These are phyloP conservation scores for Hemicordylus capensis DNA, from an alignment of 2,113 vertebrate genomes.

Conservation along the genomic window DNA sequence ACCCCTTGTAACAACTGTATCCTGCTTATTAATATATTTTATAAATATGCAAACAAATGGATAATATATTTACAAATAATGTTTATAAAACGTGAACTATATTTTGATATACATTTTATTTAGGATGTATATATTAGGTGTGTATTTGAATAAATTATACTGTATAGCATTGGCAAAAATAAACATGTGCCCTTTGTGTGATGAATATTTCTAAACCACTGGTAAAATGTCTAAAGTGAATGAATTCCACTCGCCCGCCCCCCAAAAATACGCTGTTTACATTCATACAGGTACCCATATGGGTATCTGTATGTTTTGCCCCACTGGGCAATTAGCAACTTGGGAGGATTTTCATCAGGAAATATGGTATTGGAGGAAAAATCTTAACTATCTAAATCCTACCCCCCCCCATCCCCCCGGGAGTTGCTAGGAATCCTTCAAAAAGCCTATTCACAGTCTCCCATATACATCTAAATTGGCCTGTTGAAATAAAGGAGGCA, in stretches of 20 bases:
- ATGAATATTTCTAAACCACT: background rate
- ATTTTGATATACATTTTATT: conserved; percentile 28
- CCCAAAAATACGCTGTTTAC: no score
- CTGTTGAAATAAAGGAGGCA: no score
- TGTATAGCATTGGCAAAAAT: background rate
- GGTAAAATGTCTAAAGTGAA: background rate
- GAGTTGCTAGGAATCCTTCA: background rate
- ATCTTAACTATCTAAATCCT: no score
- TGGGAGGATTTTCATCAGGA: no score
- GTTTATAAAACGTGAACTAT: conserved; percentile 5
- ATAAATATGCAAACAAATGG: conserved; percentile 35
- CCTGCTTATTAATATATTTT: conserved; percentile 25
- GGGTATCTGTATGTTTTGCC: no score
- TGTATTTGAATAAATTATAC: background rate
- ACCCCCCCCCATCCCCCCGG: no score
- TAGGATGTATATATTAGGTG: background rate
- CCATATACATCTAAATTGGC: background rate
- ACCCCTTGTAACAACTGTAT: conserved; percentile 24
- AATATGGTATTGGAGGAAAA: no score
- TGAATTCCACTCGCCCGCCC: no score
- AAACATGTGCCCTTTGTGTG: background rate
- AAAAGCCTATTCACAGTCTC: background rate
- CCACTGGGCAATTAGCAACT: no score
- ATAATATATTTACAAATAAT: background rate
- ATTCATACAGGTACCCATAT: no score